Evolutionary conservation across 2,797 vertebrate genomes (phyloP), one percentile per base, ranked within the genome.

Genomic region (Malurus splendens): DNA sequence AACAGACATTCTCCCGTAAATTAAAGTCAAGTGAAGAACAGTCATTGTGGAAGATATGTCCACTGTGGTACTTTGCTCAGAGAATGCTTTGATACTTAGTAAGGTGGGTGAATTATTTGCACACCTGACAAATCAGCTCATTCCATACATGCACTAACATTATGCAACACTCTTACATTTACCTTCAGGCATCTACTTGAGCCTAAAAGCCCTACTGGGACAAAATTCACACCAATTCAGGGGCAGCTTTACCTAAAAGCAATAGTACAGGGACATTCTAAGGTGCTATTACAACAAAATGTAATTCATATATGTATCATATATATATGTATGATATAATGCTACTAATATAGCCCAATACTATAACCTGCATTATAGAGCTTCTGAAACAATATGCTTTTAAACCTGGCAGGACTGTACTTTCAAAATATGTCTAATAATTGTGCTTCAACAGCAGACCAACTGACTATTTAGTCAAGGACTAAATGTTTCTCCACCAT

Each of bases 331-430:
- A 28, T 42, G 41, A 42, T 20, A 56, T 41, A 51, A 51, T 51
- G 32, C n/a, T 71, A 56, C 9, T 33, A 60, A 47, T n/a, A 50
- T 4, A 62, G 42, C 28, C 57, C 14, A 74, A 14, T 24, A 27
- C 24, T 64, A 12, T 18, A 78, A 59, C 5, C 44, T 70, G 10
- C n/a, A 61, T 41, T 71, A 22, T 3, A 47, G 13, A 61, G 9
- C 51, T 74, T 74, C 36, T 82, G 82, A 89, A 88, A 76, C 42
- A 77, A 45, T 12, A 38, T 5, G 16, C 55, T 71, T 80, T 80
- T 56, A 89, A 77, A 87, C 6, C 9, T 61, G 17, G 8, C 23
- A 90, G 48, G 44, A 83, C 66, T 86, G 44, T 27, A 6, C 62
- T 92, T 89, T 45, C 17, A 14, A 80, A 76, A 44, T 47, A 60